These are phyloP conservation scores for Crocidura indochinensis DNA, from an alignment of 2,797 vertebrate genomes.

Conservation along the genomic window DNA sequence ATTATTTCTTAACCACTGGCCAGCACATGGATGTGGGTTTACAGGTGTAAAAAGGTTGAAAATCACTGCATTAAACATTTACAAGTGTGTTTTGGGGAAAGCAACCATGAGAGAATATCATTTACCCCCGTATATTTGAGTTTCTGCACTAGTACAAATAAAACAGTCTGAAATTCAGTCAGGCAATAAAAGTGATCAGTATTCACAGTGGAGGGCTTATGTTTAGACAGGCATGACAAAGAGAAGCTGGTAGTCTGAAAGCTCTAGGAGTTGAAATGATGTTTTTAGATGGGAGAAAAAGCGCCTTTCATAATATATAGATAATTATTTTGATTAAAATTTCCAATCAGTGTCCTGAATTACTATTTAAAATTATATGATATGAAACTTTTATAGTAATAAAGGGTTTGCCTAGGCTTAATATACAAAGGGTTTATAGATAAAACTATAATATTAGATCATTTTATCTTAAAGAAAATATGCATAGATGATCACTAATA, in stretches of 20 bases:
- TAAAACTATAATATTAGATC: conserved; percentile 72
- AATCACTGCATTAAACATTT: conserved; percentile 4
- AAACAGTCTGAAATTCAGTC: conserved; percentile 49
- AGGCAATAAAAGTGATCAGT: conserved; percentile 56
- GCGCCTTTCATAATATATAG: conserved; percentile 12
- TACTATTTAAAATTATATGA: conserved; percentile 53
- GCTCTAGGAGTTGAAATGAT: conserved; percentile 6
- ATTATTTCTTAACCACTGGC: no score
- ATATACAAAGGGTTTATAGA: conserved; percentile 68
- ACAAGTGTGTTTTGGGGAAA: conserved; percentile 5
- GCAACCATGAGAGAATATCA: conserved; percentile 44
- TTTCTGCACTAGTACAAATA: conserved; percentile 27
- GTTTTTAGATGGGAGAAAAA: neutral
- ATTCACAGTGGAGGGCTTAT: conserved; percentile 3
- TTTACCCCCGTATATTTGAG: neutral
- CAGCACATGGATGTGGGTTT: no score
- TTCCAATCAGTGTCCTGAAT: neutral
- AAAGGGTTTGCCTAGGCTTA: conserved; percentile 54
- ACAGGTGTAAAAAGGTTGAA: no score
- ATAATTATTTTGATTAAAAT: conserved; percentile 63
- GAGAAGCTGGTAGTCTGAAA: neutral
- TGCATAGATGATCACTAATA: conserved; percentile 60
- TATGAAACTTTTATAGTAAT: conserved; percentile 19
- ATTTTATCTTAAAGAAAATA: conserved; percentile 77
- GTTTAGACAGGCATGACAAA: conserved; percentile 50